These are phyloP conservation scores for Cisticola juncidis DNA, from an alignment of 2,113 vertebrate species.

Conservation along the genomic window DNA sequence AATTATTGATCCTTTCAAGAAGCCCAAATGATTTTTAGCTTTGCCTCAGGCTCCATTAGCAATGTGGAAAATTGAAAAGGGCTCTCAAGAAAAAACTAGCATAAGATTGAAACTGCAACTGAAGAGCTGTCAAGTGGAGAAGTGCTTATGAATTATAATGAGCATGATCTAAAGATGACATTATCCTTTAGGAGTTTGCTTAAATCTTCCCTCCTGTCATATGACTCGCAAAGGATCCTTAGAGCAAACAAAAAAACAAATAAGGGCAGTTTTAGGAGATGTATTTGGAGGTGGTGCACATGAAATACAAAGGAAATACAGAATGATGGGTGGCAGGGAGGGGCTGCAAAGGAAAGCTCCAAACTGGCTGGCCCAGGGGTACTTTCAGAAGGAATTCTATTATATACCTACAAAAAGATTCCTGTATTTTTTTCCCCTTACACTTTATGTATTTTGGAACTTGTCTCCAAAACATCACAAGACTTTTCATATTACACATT, in stretches of 20 bases:
- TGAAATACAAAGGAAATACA: background rate
- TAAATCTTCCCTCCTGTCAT: slow-evolving; percentile 4
- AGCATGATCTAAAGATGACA: slow-evolving; percentile 19
- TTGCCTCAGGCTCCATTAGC: slow-evolving; percentile 10
- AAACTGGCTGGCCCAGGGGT: background rate
- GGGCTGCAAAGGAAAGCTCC: background rate
- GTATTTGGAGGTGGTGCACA: background rate
- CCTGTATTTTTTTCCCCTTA: rapidly evolving
- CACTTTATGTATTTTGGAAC: background rate
- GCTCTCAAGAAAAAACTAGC: slow-evolving; percentile 20
- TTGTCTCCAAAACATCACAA: background rate
- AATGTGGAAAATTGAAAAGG: slow-evolving; percentile 48
- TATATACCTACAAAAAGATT: background rate
- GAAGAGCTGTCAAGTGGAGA: slow-evolving; percentile 11
- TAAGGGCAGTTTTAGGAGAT: background rate
- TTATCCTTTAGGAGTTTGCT: slow-evolving; percentile 19
- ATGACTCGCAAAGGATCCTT: background rate
- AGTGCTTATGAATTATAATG: slow-evolving; percentile 36
- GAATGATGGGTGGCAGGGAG: background rate
- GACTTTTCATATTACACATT: rapidly evolving
- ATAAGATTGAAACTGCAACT: background rate
- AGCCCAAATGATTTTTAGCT: slow-evolving; percentile 38
- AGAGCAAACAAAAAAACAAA: background rate
- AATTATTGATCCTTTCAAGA: slow-evolving; percentile 39
- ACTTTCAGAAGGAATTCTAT: background rate